Base-by-base conservation (phyloP, 2,797 vertebrate species). In the Enteromius trimaculatus region DNA sequence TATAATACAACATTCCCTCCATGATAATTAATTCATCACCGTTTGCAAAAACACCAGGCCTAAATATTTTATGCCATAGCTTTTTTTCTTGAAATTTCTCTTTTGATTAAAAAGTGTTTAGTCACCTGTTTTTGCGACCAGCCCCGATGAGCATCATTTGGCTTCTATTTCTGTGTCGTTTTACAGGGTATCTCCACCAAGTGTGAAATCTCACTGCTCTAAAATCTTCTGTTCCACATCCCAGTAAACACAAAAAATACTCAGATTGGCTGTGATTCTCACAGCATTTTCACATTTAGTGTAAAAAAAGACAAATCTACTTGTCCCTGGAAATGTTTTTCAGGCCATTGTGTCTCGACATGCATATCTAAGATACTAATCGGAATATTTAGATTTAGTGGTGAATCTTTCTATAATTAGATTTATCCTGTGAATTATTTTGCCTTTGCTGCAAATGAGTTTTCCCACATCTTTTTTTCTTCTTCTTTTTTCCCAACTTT, bases 201-300 rank as follows among this genome's bases (percentile, higher is more conserved):
- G 29, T 74, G 71, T 74, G 49, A 74, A 53, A 37, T 74, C 49
- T 74, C 71, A 53, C 71, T 53, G 71, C 71, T 74, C 31, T 51
- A 34, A 55, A 37, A 74, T 29, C 26, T 74, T 19, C 49, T n/a
- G 29, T 53, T 74, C 17, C 47, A 53, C 71, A n/a, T 14, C 1
- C 6, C 49, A 53, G 49, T 39, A 21, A 26, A 19, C 31, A 26
- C 23, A 3, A 55, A 29, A 26, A 34, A 31, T 23, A 5, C 34
- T 69, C 64, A 21, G 14, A 68, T 26, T 21, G 64, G n/a, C 11
- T 42, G 31, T 39, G n/a, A 26, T 13, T 68, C 3, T 11, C 29
- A 29, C 60, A 44, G 55, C 14, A 17, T 11, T 60, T 60, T 60
- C 23, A 6, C 13, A 29, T 29, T 31, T 2, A 29, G 34, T 19